Evolutionary conservation across 2,888 invertebrate species (phyloP).

Genomic region (Drosophila gaucha): DNA sequence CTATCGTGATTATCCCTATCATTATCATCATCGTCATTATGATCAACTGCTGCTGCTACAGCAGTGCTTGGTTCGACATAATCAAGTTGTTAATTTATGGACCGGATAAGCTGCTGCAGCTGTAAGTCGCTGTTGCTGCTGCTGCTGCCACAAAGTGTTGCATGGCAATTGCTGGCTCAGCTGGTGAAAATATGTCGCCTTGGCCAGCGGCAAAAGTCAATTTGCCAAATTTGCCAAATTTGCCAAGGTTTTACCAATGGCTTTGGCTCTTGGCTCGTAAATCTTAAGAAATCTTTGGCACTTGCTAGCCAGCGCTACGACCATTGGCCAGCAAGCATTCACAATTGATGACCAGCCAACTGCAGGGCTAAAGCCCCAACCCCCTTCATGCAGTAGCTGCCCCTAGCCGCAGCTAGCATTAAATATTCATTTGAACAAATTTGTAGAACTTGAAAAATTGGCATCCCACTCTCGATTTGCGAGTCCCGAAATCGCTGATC

Average conservation of each 20-base stretch:
- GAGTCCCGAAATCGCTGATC: conserved; percentile 15
- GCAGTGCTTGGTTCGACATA: conserved; percentile 23
- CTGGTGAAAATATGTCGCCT: conserved; percentile 42
- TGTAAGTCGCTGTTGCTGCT: conserved; percentile 13
- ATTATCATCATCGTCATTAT: conserved; percentile 22
- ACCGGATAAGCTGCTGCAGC: conserved; percentile 44
- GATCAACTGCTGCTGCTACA: conserved; percentile 7
- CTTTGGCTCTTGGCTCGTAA: conserved; percentile 56
- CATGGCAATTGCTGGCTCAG: conserved; percentile 34
- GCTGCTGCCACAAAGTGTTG: conserved; percentile 23
- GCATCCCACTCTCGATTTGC: conserved; percentile 18
- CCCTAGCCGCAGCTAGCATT: conserved; percentile 31
- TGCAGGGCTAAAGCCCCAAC: conserved; percentile 5
- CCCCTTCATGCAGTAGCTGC: background rate
- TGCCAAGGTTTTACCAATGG: conserved; percentile 53
- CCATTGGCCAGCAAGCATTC: conserved; percentile 14
- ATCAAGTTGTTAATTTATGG: conserved; percentile 59
- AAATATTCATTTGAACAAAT: conserved; percentile 69
- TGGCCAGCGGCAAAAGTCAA: conserved; percentile 66
- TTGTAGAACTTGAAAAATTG: conserved; percentile 63
- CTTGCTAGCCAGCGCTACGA: conserved; percentile 14
- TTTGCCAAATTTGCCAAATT: conserved; percentile 70
- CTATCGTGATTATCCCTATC: too few species aligned
- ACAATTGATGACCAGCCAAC: conserved; percentile 50
- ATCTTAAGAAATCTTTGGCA: conserved; percentile 60